Conservation (phyloP, 2,888 invertebrate species). For the Petrolisthes manimaculis region DNA sequence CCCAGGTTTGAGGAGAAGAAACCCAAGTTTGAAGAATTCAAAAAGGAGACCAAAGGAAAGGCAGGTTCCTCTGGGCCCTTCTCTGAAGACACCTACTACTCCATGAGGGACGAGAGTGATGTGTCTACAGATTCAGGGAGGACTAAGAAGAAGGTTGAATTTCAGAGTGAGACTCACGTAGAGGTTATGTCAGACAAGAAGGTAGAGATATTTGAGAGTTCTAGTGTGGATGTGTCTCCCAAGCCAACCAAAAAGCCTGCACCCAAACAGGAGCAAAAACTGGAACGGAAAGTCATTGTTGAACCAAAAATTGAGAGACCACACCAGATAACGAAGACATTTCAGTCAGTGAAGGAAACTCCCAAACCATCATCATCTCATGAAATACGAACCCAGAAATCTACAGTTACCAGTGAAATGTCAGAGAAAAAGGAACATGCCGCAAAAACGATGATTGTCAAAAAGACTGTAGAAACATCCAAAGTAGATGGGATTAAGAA, state of each 20-base stretch:
- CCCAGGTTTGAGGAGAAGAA: slow-evolving; percentile 41
- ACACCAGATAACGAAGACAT: slow-evolving; percentile 24
- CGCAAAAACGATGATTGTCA: not conserved
- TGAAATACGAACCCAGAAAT: not conserved
- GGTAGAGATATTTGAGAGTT: slow-evolving; percentile 56
- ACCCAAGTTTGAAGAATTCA: slow-evolving; percentile 55
- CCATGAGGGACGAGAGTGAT: slow-evolving; percentile 64
- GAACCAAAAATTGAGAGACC: slow-evolving; percentile 28
- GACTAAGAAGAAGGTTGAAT: slow-evolving; percentile 59
- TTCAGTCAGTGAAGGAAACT: slow-evolving; percentile 29
- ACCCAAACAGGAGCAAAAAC: slow-evolving; percentile 36
- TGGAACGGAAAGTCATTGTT: slow-evolving; percentile 23
- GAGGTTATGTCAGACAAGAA: slow-evolving; percentile 64
- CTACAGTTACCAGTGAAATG: not conserved
- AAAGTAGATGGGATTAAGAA: slow-evolving; percentile 1
- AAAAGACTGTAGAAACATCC: not conserved
- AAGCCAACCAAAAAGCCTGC: slow-evolving; percentile 46
- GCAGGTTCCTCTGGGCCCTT: slow-evolving; percentile 55
- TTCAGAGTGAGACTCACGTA: slow-evolving; percentile 59
- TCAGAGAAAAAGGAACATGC: slow-evolving; percentile 3
- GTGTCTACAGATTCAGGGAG: slow-evolving; percentile 42
- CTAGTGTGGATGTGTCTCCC: slow-evolving; percentile 57
- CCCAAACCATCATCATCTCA: not conserved
- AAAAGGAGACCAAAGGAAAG: slow-evolving; percentile 48
- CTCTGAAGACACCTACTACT: slow-evolving; percentile 64